Evolutionary conservation across 2,797 vertebrate species (phyloP), one percentile per base, ranked within the genome.

Genomic region (Selene dorsalis): DNA sequence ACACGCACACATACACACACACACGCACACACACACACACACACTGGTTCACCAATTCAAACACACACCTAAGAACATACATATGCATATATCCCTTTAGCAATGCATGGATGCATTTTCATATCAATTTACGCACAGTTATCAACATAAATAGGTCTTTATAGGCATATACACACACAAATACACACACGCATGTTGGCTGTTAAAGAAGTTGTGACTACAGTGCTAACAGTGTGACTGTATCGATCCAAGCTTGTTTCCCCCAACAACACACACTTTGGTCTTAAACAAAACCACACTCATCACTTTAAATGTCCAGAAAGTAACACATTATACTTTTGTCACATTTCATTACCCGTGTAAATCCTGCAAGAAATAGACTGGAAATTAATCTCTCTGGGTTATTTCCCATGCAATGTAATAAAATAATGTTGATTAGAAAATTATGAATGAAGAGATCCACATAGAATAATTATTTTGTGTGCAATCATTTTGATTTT

Each of bases 131-230:
- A 73, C 59, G 62, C 35, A 28, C 66, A 67, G 73, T 69, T 79
- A 69, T 17, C 18, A 22, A 72, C 70, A 80, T 66, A 66, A 79
- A 73, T 62, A 87, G 58, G 69, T 80, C 84, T 79, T 79, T 63
- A 80, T 70, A 73, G 56, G 6, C 41, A 43, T 14, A 45, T 1
- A 43, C 43, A 45, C 16, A 45, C 43, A 45, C 16, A 45, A 16
- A 45, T 2, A 18, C 16, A 18, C 16, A 18, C 16, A 77, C 39
- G 69, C 22, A 69, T 41, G 39, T 0, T 30, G 50, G 53, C 72
- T 69, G 32, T 76, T 84, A 79, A 77, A 81, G 82, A 90, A 88
- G 85, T 82, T 83, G 78, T 77, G 75, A 80, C 74, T 70, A 63
- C 80, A 88, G 74, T 20, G 32, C 72, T 71, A 63, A 83, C 69